phyloP scores from a whole-genome alignment of 2,113 vertebrate species.

The Trogon surrucura region DNA sequence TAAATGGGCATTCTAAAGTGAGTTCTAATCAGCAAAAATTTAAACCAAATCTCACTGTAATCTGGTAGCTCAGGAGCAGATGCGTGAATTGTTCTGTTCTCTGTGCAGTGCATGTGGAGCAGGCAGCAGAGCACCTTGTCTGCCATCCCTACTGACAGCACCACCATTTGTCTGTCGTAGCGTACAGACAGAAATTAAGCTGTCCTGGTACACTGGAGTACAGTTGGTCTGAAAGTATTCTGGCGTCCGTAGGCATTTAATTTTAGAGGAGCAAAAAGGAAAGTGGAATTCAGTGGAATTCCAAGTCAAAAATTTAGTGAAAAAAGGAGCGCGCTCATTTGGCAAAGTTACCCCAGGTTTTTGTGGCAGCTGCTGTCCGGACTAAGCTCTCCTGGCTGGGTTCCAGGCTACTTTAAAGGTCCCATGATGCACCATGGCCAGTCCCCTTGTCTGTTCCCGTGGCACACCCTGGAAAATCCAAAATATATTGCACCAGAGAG shows the following conservation, averaged over 20 bases:
- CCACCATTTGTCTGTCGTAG: neutral
- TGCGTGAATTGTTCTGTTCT: neutral
- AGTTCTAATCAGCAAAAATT: neutral
- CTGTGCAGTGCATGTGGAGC: neutral
- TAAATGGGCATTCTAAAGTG: neutral
- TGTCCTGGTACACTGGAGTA: accelerated
- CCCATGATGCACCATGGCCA: neutral
- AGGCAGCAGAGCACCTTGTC: neutral
- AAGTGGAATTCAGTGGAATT: neutral
- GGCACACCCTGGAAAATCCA: neutral
- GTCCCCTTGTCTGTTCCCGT: neutral
- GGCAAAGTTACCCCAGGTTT: neutral
- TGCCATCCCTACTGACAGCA: neutral
- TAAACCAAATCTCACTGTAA: neutral
- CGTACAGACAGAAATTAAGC: neutral
- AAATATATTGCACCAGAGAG: neutral
- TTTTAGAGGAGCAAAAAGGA: neutral
- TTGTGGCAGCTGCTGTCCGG: neutral
- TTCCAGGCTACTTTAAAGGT: neutral
- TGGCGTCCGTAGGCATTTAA: neutral
- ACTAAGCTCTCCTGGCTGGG: neutral
- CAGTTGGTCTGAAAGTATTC: neutral
- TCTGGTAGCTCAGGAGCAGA: neutral
- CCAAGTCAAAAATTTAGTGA: neutral
- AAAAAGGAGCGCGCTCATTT: neutral